Evolutionary conservation across 2,113 vertebrate genomes (phyloP).

Genomic region (Alaudala cheleensis): DNA sequence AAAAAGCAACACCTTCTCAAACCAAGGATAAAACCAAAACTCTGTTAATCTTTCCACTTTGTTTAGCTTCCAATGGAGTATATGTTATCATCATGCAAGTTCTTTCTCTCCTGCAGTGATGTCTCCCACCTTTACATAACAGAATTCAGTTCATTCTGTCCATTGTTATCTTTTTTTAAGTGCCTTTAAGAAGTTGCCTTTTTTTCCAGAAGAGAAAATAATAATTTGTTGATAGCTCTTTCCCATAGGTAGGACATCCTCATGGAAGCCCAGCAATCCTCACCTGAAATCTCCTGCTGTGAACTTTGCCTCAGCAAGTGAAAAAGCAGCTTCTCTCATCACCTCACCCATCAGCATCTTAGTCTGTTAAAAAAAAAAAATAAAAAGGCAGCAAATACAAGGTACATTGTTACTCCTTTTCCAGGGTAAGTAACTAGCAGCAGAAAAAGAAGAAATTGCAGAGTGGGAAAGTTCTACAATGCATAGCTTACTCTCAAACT

Average conservation of each 20-base stretch:
- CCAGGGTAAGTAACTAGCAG: neutral
- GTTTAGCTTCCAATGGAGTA: neutral
- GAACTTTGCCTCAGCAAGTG: conserved; percentile 97
- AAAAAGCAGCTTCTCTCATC: conserved; percentile 98
- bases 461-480: neutral
- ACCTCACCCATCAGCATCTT: conserved; percentile 99
- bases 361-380: conserved; percentile 76
- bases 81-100: neutral
- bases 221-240: neutral
- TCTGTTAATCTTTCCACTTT: neutral
- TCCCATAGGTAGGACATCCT: neutral
- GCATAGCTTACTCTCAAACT: neutral
- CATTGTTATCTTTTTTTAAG: neutral
- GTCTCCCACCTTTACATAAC: neutral
- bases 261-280: conserved; percentile 9
- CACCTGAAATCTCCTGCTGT: conserved; percentile 98
- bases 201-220: neutral
- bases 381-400: neutral
- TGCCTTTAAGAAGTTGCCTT: neutral
- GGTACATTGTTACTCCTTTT: neutral
- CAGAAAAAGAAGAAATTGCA: neutral
- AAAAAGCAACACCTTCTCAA: neutral
- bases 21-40: neutral
- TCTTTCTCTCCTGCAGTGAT: neutral
- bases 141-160: neutral